Evolutionary conservation across 1,140 invertebrate species (phyloP).

Genomic region (Drosophila obscura): DNA sequence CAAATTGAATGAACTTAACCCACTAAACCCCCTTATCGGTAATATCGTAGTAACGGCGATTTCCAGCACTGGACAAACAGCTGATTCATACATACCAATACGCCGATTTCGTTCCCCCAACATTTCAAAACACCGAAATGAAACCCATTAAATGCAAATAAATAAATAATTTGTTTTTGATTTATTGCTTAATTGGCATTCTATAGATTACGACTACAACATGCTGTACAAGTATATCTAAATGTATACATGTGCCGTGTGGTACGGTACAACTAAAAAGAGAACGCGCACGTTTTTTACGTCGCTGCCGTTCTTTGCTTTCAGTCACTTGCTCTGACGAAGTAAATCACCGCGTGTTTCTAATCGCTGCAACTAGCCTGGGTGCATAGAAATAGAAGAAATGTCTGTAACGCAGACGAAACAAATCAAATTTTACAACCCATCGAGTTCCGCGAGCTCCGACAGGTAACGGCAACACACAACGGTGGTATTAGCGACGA

Average conservation of each 20-base stretch:
- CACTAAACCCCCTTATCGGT: too few species aligned
- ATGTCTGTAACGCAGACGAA: constrained; percentile 76
- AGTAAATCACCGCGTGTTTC: constrained; percentile 71
- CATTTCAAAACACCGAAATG: constrained; percentile 20
- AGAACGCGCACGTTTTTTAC: constrained; percentile 45
- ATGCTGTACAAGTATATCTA: neutral
- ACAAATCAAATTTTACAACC: constrained; percentile 85
- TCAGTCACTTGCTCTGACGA: constrained; percentile 51
- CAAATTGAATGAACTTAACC: too few species aligned
- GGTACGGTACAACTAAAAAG: neutral
- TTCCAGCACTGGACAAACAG: too few species aligned
- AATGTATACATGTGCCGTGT: constrained; percentile 9
- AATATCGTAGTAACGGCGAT: too few species aligned
- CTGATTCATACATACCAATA: too few species aligned
- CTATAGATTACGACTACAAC: constrained; percentile 1
- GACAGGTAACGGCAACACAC: constrained; percentile 87
- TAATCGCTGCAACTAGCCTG: constrained; percentile 54
- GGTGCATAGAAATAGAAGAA: constrained; percentile 39
- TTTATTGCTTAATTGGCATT: neutral
- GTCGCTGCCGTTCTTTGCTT: constrained; percentile 4
- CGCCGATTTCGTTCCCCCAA: too few species aligned
- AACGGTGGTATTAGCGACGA: constrained; percentile 27
- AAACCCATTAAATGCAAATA: constrained; percentile 21
- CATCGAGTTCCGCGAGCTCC: constrained; percentile 92
- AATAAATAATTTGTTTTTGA: constrained; percentile 13